Evolutionary conservation across 2,113 vertebrate species (phyloP).

Genomic region (Platysteira castanea): DNA sequence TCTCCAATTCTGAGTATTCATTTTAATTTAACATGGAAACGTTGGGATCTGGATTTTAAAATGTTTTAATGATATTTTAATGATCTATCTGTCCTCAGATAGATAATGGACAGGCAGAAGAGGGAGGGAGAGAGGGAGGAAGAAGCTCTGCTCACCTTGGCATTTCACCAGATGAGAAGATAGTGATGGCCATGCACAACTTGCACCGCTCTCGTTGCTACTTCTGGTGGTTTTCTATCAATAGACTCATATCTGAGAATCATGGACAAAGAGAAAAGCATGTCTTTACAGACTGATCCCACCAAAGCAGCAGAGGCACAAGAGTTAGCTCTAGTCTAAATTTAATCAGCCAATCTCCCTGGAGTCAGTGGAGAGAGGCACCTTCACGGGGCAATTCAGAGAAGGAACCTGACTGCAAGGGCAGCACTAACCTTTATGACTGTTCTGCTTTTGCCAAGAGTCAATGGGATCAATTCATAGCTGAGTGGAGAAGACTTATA

Average conservation of each 20-base stretch:
- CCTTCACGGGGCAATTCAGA: background rate
- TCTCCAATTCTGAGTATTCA: background rate
- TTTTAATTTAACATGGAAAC: background rate
- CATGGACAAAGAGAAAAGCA: background rate
- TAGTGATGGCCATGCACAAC: background rate
- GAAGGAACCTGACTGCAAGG: background rate
- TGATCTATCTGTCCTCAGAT: background rate
- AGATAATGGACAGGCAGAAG: background rate
- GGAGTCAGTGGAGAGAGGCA: background rate
- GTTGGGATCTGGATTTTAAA: background rate
- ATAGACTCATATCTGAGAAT: background rate
- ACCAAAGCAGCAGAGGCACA: background rate
- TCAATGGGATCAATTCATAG: background rate
- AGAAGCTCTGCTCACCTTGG: background rate
- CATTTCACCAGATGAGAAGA: background rate
- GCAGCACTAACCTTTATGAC: slow-evolving; percentile 1
- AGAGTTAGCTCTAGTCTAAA: background rate
- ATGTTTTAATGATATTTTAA: background rate
- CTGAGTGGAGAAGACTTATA: background rate
- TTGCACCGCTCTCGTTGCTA: accelerated
- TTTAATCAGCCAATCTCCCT: background rate
- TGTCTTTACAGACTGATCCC: background rate
- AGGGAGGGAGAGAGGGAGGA: background rate
- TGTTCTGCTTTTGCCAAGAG: background rate
- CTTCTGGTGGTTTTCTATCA: background rate